Evolutionary conservation across 2,888 invertebrate species (phyloP), one percentile per base, ranked within the genome.

Genomic region (Sisyra terminalis): DNA sequence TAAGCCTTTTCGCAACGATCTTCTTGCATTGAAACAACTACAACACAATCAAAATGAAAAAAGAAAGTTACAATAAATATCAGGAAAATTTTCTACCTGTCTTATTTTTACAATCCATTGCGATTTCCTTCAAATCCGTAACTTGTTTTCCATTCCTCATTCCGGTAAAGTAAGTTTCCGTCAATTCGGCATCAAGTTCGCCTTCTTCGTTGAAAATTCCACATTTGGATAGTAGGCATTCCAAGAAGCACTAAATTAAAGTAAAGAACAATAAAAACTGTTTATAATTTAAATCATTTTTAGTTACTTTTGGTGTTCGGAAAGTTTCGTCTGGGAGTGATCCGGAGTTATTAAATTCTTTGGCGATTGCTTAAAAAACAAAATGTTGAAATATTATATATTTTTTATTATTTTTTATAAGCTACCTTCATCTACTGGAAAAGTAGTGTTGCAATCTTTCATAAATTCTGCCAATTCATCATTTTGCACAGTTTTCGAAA

Each of bases 271-370:
- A 40, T 30, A 30, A 11, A 29, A 13, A 3, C 9, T n/a, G 7
- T 7, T 30, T 9, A n/a, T 15, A 40, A 31, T n/a, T 30, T 30
- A 7, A 14, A 30, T 37, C 3, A 17, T 8, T 16, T n/a, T 5
- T 16, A 18, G 8, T 10, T 16, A 40, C 40, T 17, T 40, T 40
- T 10, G 40, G 40, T 7, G 10, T 10, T 13, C 14, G 10, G 10
- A 30, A n/a, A 14, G 16, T 15, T 40, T 40, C 40, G 29, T 40
- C 40, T 7, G 40, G 40, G 7, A 40, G 29, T 14, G 31, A n/a
- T 8, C 40, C 40, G 29, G 40, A 40, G 7, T 40, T 31, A 11
- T 40, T 40, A 30, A 40, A 29, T 15, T 29, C 31, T 40, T 14
- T 31, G 14, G 30, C 5, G 6, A 15, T 30, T 13, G 40, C 40